Evolutionary conservation across 2,113 vertebrate genomes (phyloP).

Genomic region (Pimephales promelas): DNA sequence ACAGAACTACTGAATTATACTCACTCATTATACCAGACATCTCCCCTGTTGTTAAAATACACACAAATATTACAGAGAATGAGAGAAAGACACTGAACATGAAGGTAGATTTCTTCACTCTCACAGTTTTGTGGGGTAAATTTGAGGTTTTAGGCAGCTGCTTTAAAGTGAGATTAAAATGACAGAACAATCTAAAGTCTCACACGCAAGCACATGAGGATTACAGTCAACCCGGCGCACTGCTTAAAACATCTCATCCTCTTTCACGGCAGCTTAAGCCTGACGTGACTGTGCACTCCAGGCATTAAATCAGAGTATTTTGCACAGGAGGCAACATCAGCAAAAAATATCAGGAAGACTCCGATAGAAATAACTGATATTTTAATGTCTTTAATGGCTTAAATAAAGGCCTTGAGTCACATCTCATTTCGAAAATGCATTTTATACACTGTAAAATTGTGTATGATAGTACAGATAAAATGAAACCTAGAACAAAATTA

Average conservation of each 20-base stretch:
- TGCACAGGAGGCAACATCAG: constrained; percentile 1
- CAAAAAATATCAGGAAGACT: background rate
- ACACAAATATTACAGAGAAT: background rate
- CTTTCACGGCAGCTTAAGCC: constrained; percentile 2
- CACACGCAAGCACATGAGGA: constrained; percentile 11
- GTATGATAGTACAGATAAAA: background rate
- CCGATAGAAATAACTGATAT: background rate
- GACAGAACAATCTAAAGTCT: constrained; percentile 9
- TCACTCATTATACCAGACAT: constrained; percentile 2
- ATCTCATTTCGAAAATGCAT: background rate
- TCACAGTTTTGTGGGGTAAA: background rate
- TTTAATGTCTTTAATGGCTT: background rate
- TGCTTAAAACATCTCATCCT: constrained; percentile 21
- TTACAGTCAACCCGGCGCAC: background rate
- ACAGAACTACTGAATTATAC: background rate
- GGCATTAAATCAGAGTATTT: constrained; percentile 20
- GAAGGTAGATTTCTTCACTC: background rate
- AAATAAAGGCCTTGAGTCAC: background rate
- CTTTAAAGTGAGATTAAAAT: constrained; percentile 25
- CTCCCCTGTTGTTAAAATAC: background rate
- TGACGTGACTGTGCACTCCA: background rate
- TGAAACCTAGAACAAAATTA: no score
- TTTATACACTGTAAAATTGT: background rate
- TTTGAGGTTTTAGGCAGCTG: background rate
- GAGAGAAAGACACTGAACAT: background rate